A percentile compares a stretch with the other conserved stretches of the same genome.
Evolutionary conservation across 2,888 invertebrate species (phyloP).

Genomic region (Eristalinus aeneus): DNA sequence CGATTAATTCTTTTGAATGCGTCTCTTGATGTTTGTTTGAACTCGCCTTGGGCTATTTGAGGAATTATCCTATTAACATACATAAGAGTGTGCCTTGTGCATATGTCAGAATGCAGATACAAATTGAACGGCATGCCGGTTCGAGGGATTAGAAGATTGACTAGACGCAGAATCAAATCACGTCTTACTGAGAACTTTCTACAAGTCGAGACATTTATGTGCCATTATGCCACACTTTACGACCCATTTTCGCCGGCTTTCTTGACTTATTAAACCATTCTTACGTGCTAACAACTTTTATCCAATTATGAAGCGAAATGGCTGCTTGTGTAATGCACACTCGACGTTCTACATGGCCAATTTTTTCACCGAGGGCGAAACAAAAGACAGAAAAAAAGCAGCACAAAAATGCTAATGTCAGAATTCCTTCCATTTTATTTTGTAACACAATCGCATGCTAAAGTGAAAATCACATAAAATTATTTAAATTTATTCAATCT

Average conservation of each 20-base stretch:
- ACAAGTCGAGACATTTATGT: too few species aligned
- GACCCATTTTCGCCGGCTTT: not conserved
- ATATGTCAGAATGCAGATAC: not conserved
- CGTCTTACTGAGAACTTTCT: too few species aligned
- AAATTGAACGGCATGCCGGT: not conserved
- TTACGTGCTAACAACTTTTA: not conserved
- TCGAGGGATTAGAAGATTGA: not conserved
- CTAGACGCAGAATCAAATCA: too few species aligned
- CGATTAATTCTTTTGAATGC: conserved; percentile 79
- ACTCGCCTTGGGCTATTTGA: conserved; percentile 49
- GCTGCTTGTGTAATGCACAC: not conserved
- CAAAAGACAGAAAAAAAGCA: too few species aligned
- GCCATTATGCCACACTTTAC: not conserved
- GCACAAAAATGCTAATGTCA: not conserved
- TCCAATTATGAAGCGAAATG: not conserved
- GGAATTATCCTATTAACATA: conserved; percentile 46
- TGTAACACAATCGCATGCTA: not conserved
- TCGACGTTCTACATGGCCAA: not conserved
- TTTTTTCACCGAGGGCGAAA: not conserved
- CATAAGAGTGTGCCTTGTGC: not conserved
- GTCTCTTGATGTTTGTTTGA: conserved; percentile 30
- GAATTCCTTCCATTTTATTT: not conserved
- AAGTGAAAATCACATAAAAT: conserved; percentile 3
- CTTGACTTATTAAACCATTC: not conserved
- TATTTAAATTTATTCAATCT: conserved; percentile 64